phyloP scores from a whole-genome alignment of 2,888 invertebrate species.

The Eupithecia pulchellata region DNA sequence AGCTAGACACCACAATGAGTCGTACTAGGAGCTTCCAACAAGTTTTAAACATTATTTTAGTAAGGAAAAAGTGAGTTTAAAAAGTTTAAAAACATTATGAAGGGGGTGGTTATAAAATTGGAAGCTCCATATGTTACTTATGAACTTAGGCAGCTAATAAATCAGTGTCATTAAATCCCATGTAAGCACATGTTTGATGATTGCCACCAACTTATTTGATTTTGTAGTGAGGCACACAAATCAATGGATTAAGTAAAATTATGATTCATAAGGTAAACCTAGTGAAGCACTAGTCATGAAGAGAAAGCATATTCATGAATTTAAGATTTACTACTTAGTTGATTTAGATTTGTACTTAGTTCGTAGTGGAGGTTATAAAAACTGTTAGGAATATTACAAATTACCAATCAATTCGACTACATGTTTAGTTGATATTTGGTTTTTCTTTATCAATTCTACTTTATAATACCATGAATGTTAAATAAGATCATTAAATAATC shows the following conservation, averaged over 20 bases:
- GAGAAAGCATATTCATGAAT: conserved; percentile 4
- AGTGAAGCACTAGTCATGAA: conserved; percentile 14
- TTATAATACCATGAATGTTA: background rate
- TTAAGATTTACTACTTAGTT: no score
- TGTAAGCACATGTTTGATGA: conserved; percentile 56
- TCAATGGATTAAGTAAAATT: conserved; percentile 15
- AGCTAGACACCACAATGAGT: conserved; percentile 70
- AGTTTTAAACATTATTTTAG: conserved; percentile 7
- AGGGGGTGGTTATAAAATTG: conserved; percentile 38
- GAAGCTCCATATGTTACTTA: conserved; percentile 53
- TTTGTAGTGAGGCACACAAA: conserved; percentile 5
- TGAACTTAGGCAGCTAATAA: conserved; percentile 50
- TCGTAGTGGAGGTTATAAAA: background rate
- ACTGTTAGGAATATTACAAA: background rate
- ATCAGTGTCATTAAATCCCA: conserved; percentile 50
- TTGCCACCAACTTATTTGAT: conserved; percentile 43
- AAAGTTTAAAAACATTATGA: background rate
- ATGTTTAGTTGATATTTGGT: background rate
- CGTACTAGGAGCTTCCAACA: conserved; percentile 65
- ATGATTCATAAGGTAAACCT: background rate
- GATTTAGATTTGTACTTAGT: background rate
- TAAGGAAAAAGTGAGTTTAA: conserved; percentile 6
- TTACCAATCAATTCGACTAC: background rate
- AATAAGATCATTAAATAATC: background rate
- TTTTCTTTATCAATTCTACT: background rate